phyloP scores from a whole-genome alignment of 2,113 vertebrate species.

The Prunella himalayana region DNA sequence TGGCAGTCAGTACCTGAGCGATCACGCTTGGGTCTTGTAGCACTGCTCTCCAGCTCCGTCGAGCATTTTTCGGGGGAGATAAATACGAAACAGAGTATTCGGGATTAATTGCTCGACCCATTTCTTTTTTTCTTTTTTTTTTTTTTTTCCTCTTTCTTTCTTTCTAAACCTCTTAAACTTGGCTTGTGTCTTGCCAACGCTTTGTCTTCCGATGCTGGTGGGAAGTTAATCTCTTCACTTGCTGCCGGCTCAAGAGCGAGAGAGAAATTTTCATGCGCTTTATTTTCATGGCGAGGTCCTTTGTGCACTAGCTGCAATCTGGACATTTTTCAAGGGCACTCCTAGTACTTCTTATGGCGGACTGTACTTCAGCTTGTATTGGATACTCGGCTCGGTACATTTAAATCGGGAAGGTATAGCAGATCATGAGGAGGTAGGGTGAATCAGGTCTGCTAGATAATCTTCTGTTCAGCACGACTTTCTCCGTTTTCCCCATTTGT shows the following conservation, averaged over 20 bases:
- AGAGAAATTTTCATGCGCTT: background rate
- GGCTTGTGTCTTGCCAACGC: background rate
- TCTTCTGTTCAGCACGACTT: background rate
- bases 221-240: background rate
- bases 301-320: conserved; percentile 29
- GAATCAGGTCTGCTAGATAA: background rate
- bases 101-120: background rate
- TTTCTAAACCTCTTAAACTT: background rate
- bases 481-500: background rate
- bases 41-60: background rate
- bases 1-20: background rate
- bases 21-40: background rate
- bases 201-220: background rate
- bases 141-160: too few species aligned
- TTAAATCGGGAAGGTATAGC: background rate
- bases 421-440: background rate
- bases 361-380: background rate
- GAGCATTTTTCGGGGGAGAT: background rate
- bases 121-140: background rate
- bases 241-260: background rate
- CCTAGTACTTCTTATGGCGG: conserved; percentile 12
- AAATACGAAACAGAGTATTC: background rate
- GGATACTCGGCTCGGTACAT: background rate
- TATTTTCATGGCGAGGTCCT: background rate
- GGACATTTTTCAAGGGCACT: conserved; percentile 47